Percentiles rank a stretch among this genome's conserved stretches.
Conservation (phyloP, 2,888 invertebrate species). For the Nemotelus nigrinus region DNA sequence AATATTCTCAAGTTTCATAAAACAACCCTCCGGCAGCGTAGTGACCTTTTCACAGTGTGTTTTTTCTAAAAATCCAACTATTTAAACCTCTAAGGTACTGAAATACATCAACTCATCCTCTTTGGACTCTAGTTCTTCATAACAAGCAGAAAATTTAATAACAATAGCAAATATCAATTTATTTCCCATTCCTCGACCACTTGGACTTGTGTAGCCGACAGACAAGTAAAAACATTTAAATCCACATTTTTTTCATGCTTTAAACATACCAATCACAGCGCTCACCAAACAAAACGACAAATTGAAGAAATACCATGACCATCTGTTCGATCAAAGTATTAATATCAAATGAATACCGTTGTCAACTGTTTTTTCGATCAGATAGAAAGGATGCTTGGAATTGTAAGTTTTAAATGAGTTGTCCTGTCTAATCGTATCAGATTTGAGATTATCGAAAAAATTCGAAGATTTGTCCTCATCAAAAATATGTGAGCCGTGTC, state of each 20-base stretch:
- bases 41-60: too few species aligned
- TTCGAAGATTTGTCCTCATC: slow-evolving; percentile 28
- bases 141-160: slow-evolving; percentile 23
- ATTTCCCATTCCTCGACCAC: slow-evolving; percentile 15
- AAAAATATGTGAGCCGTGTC: background rate
- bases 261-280: background rate
- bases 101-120: slow-evolving; percentile 10
- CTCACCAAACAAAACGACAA: background rate
- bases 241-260: background rate
- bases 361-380: slow-evolving; percentile 7
- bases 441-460: slow-evolving; percentile 24
- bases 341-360: slow-evolving; percentile 11
- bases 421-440: slow-evolving; percentile 28
- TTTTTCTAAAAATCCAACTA: too few species aligned
- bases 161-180: background rate
- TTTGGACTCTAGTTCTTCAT: background rate
- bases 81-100: too few species aligned
- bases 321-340: slow-evolving; percentile 41
- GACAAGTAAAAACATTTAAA: slow-evolving; percentile 19
- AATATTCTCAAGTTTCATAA: too few species aligned
- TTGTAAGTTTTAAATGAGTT: slow-evolving; percentile 20
- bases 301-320: slow-evolving; percentile 38
- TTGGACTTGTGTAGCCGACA: slow-evolving; percentile 4
- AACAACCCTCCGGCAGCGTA: too few species aligned
- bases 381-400: slow-evolving; percentile 15